Evolutionary conservation across 2,113 vertebrate genomes (phyloP).

Genomic region (Acrocephalus arundinaceus): DNA sequence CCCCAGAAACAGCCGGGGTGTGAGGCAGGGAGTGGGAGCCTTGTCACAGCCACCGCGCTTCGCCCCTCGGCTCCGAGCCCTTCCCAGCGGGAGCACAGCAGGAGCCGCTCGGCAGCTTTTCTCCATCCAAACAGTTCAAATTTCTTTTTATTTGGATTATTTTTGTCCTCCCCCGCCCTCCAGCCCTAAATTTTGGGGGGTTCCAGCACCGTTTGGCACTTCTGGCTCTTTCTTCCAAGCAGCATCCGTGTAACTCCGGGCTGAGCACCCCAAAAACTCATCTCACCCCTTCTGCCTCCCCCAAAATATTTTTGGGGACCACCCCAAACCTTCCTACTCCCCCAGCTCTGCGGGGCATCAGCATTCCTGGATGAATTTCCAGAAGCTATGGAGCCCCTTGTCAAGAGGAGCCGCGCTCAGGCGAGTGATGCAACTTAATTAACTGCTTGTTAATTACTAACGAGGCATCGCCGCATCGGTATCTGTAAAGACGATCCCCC

Average conservation of each 20-base stretch:
- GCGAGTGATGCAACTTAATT: slow-evolving; percentile 8
- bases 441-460: slow-evolving; percentile 12
- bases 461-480: neutral
- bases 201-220: accelerated
- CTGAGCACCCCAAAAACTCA: neutral
- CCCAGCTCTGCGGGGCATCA: neutral
- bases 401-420: neutral
- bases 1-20: neutral
- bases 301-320: neutral
- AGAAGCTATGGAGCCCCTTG: neutral
- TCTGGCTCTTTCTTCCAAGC: neutral
- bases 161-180: neutral
- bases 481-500: neutral
- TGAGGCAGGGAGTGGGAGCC: neutral
- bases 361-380: neutral
- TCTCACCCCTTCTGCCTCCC: neutral
- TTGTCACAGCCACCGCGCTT: accelerated
- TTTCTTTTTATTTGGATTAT: neutral
- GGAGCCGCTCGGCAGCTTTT: neutral
- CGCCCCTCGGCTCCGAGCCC: neutral
- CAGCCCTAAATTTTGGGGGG: neutral
- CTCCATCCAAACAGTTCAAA: neutral
- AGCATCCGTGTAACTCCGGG: accelerated
- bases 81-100: neutral
- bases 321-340: neutral